phyloP scores from a whole-genome alignment of 2,888 invertebrate species.

The Eretmocerus hayati region DNA sequence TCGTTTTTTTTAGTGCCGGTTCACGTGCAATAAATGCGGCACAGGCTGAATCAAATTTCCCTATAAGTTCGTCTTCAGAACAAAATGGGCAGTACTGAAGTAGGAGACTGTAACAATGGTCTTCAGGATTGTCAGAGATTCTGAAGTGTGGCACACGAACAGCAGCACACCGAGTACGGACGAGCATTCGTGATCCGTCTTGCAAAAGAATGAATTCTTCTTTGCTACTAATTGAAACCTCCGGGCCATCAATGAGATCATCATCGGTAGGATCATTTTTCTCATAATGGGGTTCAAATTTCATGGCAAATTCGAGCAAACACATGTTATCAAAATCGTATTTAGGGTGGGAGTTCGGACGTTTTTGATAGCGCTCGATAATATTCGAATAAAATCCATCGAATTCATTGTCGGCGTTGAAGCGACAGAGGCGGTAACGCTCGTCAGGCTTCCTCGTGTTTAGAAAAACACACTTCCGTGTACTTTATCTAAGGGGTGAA shows the following conservation, averaged over 20 bases:
- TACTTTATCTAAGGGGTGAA: neutral
- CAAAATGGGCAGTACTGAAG: neutral
- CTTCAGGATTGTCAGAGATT: neutral
- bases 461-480: neutral
- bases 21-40: neutral
- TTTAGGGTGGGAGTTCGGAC: neutral
- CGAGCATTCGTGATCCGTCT: neutral
- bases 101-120: neutral
- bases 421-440: neutral
- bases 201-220: neutral
- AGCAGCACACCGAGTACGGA: neutral
- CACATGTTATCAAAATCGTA: neutral
- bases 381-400: neutral
- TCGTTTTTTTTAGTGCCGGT: neutral
- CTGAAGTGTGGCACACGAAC: neutral
- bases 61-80: neutral
- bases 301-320: neutral
- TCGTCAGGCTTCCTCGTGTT: neutral
- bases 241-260: neutral
- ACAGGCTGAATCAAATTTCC: neutral
- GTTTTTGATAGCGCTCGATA: neutral
- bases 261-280: neutral
- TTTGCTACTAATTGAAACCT: neutral
- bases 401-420: neutral
- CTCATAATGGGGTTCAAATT: neutral